Evolutionary conservation across 1,140 invertebrate species (phyloP).

Genomic region (Nilaparvata lugens): DNA sequence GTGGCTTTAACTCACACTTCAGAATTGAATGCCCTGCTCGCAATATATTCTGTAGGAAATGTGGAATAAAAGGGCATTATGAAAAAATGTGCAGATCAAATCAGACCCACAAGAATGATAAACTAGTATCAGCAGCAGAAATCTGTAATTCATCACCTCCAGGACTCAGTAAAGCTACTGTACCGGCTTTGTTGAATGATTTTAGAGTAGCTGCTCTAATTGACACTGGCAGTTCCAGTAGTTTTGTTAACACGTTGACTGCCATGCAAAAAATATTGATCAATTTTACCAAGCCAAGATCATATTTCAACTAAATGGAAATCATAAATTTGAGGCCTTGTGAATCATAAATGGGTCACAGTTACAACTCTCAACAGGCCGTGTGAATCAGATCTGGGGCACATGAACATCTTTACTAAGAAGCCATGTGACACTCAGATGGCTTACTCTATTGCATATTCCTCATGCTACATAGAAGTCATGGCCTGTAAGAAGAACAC

Average conservation of each 20-base stretch:
- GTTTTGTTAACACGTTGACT: not conserved
- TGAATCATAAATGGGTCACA: not conserved
- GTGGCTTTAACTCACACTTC: no score
- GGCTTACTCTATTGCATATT: not conserved
- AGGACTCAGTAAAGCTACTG: no score
- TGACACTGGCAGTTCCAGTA: no score
- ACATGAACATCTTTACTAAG: not conserved
- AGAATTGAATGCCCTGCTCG: no score
- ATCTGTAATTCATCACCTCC: no score
- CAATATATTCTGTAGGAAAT: no score
- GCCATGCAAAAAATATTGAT: not conserved
- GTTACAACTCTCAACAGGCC: not conserved
- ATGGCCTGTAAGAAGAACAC: not conserved
- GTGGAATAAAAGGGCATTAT: no score
- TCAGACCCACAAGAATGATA: no score
- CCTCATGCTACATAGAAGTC: not conserved
- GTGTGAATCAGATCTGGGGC: not conserved
- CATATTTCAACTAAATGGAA: not conserved
- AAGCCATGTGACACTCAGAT: not conserved
- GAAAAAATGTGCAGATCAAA: no score
- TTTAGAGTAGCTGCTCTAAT: no score
- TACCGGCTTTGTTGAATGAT: no score
- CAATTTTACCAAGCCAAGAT: not conserved
- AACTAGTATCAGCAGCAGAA: no score
- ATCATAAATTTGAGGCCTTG: not conserved